These are phyloP conservation scores for Euglossa dilemma DNA, from an alignment of 1,140 invertebrate genomes.

Conservation along the genomic window DNA sequence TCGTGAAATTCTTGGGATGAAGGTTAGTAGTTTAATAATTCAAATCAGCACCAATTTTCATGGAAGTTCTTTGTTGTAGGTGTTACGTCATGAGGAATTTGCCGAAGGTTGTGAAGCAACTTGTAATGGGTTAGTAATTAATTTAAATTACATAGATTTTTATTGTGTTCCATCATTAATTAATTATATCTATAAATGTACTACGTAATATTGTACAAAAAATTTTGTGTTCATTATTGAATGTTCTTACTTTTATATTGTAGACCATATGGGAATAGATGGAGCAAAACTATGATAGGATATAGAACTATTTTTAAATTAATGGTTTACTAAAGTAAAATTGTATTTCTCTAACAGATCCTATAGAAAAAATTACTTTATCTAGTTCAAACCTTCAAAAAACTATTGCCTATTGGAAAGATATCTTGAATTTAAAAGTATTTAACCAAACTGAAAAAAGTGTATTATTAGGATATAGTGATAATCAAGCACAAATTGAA, in stretches of 20 bases:
- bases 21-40: constrained; percentile 85
- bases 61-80: constrained; percentile 82
- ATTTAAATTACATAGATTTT: background rate
- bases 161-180: background rate
- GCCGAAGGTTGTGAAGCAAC: constrained; percentile 96
- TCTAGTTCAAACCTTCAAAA: constrained; percentile 89
- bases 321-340: constrained; percentile 5
- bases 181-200: background rate
- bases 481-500: constrained; percentile 90
- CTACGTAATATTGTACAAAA: background rate
- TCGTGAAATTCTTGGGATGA: constrained; percentile 95
- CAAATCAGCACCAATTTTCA: constrained; percentile 1
- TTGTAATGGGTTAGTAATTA: constrained; percentile 94
- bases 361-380: constrained; percentile 91
- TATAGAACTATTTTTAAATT: constrained; percentile 76
- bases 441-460: constrained; percentile 85
- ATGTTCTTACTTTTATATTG: background rate
- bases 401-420: constrained; percentile 93
- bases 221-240: background rate
- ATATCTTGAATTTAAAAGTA: constrained; percentile 89
- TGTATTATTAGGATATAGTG: constrained; percentile 87
- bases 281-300: constrained; percentile 99
- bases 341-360: constrained; percentile 84
- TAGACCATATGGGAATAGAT: constrained; percentile 97
- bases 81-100: constrained; percentile 98